Evolutionary conservation across 2,888 invertebrate genomes (phyloP), one percentile per base, ranked within the genome.

Genomic region (Parasteatoda lunata): DNA sequence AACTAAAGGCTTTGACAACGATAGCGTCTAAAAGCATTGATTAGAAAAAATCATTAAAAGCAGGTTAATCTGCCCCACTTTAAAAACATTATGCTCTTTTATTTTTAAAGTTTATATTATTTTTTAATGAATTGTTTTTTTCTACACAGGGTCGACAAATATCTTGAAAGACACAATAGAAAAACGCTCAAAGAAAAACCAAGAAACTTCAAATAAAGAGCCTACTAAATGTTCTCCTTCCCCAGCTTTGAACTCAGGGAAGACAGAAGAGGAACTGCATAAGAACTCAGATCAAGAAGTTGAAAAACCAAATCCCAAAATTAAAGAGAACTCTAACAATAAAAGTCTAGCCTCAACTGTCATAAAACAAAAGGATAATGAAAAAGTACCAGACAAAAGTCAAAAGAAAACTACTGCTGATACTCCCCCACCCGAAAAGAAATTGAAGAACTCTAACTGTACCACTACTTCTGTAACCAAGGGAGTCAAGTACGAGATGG

Each of bases 401-500:
- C 75, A 75, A 15, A 80, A 70, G 52, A 80, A 80, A 64, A 59
- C 72, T 8, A 80, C 71, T n/a, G 45, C 8, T 59, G 66, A 30
- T 30, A 9, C 30, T 8, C 5, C 47, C 30, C 68, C 71, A 11
- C 75, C 48, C n/a, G 80, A 86, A n/a, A 79, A 76, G 66, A 59
- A 70, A 70, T 47, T 9, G 30, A 86, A 85, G 75, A 51, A 51
- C 54, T 77, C 47, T 48, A 72, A 30, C 13, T 52, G 64, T 11
- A 52, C 70, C 47, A 51, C 76, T 59, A 54, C 54, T 3, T 54
- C 70, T 51, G 66, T 81, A 49, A 69, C 80, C 9, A 73, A 73
- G 59, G 85, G 85, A 11, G 76, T 86, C 7, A 80, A 80, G 48
- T 86, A 86, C 49, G 85, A 85, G 9, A 70, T 85, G 49, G 85